Evolutionary conservation across 2,888 invertebrate species (phyloP), one percentile per base, ranked within the genome.

Genomic region (Drosophila multiciliata): DNA sequence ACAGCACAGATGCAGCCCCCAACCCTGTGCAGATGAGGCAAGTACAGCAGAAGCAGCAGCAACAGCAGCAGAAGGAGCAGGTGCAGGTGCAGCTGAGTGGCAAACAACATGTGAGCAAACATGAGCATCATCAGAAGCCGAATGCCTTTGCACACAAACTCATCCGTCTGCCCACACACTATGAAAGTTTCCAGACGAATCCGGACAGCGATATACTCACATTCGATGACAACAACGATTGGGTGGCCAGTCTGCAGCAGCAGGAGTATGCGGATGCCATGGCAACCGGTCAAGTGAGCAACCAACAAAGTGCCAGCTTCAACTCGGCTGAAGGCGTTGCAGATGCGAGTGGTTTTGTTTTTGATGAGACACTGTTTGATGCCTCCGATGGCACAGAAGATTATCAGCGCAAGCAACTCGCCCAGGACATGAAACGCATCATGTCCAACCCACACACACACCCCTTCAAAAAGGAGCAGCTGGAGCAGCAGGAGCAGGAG

Each of bases 351-450:
- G 73, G 74, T 33, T 87, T 89, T 77, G 75, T 84, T 4, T 87
- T 91, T 67, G 91, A 91, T 38, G 91, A 90, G 48, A 76, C 84
- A 0, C 64, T 91, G 4, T 91, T 92, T 48, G 91, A 92, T 72
- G 79, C 80, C 8, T 72, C 74, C n/a, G 91, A 90, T 38, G 88
- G 85, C 49, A 82, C 90, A 29, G 91, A 91, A 54, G 91, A 92
- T 49, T 92, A 92, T 67, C 92, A 92, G 50, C 91, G 92, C 58
- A 92, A 92, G 66, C 92, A 92, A 71, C 80, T 93, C 40, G 91
- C 91, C 29, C 91, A 92, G 79, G 92, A 93, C 63, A 93, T 93
- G 93, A 86, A 92, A 71, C 92, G 93, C 29, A 93, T 93, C 52
- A 92, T 93, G 92, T 91, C 92, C 72, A 93, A 93, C 70, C 91